Conservation (phyloP, 2,113 vertebrate genomes). For the Chionis minor region DNA sequence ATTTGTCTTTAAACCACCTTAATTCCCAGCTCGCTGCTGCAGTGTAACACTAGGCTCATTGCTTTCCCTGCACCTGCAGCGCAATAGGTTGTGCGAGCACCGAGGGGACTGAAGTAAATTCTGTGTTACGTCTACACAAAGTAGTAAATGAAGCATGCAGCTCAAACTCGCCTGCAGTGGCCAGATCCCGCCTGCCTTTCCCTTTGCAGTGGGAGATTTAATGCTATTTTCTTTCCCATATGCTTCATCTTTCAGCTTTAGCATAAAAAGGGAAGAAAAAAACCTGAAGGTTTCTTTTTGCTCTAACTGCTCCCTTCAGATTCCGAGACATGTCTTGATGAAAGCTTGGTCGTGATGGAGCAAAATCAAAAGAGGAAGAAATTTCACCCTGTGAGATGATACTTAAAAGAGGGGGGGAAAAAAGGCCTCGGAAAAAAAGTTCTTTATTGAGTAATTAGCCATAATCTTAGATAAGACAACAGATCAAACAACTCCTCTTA, state of each 20-base stretch:
- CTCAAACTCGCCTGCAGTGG: background rate
- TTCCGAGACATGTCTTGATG: background rate
- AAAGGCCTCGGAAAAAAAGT: background rate
- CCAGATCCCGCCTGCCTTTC: background rate
- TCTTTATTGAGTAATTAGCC: constrained; percentile 66
- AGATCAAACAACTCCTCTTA: constrained; percentile 56
- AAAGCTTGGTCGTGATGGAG: constrained; percentile 20
- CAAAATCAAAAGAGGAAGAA: constrained; percentile 29
- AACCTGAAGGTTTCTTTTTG: background rate
- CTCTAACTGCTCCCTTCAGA: constrained; percentile 24
- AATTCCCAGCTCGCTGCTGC: background rate
- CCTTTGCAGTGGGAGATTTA: background rate
- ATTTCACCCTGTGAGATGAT: background rate
- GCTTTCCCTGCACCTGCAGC: background rate
- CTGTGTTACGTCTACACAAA: constrained; percentile 63
- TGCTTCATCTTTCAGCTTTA: background rate
- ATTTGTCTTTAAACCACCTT: background rate
- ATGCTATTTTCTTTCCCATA: constrained; percentile 28
- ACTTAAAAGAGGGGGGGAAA: background rate
- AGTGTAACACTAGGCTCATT: background rate
- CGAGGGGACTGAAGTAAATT: background rate
- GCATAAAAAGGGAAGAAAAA: background rate
- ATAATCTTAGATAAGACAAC: constrained; percentile 58
- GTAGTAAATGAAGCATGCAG: constrained; percentile 54
- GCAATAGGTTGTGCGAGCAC: background rate